Percentiles rank a stretch among this genome's conserved stretches.
phyloP scores from a whole-genome alignment of 1,140 invertebrate genomes.

The Tyrophagus putrescentiae region DNA sequence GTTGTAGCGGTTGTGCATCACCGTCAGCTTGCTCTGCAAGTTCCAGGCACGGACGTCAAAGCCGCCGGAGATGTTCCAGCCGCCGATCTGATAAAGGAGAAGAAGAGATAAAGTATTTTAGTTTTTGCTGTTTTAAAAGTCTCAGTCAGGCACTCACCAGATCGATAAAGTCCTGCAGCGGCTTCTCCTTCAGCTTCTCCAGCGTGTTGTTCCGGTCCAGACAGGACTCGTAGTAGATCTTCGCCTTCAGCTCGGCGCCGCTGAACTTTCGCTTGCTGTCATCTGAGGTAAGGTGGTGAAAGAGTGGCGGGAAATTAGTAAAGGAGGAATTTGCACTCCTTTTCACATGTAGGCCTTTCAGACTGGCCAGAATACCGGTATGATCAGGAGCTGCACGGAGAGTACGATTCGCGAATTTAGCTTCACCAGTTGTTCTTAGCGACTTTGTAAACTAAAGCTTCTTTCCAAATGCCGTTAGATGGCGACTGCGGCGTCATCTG shows the following conservation, averaged over 20 bases:
- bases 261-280: slow-evolving; percentile 37
- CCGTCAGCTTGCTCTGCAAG: slow-evolving; percentile 57
- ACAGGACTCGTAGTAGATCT: slow-evolving; percentile 78
- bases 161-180: slow-evolving; percentile 56
- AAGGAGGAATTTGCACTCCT: no score
- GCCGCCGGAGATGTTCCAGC: slow-evolving; percentile 29
- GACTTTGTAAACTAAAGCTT: no score
- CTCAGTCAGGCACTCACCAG: slow-evolving; percentile 31
- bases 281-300: background rate
- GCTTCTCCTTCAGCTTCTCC: slow-evolving; percentile 59
- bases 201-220: slow-evolving; percentile 82
- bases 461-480: no score
- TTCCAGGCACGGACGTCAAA: slow-evolving; percentile 48
- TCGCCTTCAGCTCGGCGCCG: slow-evolving; percentile 70
- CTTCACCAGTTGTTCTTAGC: no score
- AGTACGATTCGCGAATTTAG: no score
- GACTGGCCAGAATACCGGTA: no score
- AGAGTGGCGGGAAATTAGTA: background rate
- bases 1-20: slow-evolving; percentile 68
- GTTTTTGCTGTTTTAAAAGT: background rate
- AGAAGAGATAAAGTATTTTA: slow-evolving; percentile 15
- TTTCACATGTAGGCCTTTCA: no score
- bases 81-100: slow-evolving; percentile 26
- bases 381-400: no score
- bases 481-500: no score